Evolutionary conservation across 2,797 vertebrate species (phyloP), one percentile per base, ranked within the genome.

Genomic region (Lates japonicus): DNA sequence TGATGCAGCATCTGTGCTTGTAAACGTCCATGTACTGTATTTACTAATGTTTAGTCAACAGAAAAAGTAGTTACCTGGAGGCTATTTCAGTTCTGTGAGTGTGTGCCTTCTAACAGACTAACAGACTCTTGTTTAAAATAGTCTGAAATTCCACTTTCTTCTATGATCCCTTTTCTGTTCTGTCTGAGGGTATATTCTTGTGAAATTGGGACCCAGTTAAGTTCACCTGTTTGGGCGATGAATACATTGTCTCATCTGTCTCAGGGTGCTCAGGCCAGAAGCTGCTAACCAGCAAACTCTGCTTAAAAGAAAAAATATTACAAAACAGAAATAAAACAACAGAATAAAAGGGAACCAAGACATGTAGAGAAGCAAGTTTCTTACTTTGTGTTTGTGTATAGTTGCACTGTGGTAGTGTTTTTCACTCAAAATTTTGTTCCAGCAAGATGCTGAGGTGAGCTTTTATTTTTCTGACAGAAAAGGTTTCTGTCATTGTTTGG

Each of bases 41-140:
- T 75, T 48, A 44, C 35, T 12, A 41, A 57, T 70, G 49, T 70
- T 65, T 55, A 68, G 48, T 71, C 14, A 55, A 81, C 4, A 80
- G 52, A 80, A 74, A 48, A 51, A 75, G 42, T 37, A 33, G 55
- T 58, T 66, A 81, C 33, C 58, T 81, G 51, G 39, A 70, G 39
- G 10, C 55, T 37, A 33, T 55, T 80, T 12, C n/a, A 39, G 0
- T 68, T 52, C 10, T 35, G 6, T 35, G 57, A 64, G 9, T 46
- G 13, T 55, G n/a, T 31, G 29, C 41, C 20, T 29, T 68, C 31
- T 37, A n/a, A 76, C 8, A 51, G 55, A 29, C 31, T 31, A 59
- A 66, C 20, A 59, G 25, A 49, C 14, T 64, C 5, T 20, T 54
- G 22, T 64, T 79, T 12, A n/a, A 63, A 3, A 55, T 5, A 0